A percentile compares a stretch with the other conserved stretches of the same genome.
Evolutionary conservation across 2,888 invertebrate genomes (phyloP).

Genomic region (Acleris cristana): DNA sequence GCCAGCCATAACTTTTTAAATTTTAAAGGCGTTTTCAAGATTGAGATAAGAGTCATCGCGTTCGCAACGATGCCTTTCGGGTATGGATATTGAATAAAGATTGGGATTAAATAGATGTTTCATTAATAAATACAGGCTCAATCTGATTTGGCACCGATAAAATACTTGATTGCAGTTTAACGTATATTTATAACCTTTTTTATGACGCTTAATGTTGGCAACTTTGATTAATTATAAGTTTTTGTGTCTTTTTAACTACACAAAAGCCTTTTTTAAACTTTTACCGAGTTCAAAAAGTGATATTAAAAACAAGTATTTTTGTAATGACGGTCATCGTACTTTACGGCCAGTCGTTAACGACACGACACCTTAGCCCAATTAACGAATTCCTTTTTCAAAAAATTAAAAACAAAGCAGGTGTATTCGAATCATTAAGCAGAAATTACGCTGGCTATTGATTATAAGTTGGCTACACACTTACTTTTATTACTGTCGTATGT

Average conservation of each 20-base stretch:
- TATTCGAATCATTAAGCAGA: constrained; percentile 62
- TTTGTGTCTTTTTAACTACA: background rate
- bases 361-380: constrained; percentile 23
- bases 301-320: background rate
- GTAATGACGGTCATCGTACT: background rate
- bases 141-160: constrained; percentile 24
- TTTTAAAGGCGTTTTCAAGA: constrained; percentile 8
- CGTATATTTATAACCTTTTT: constrained; percentile 1
- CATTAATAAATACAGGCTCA: constrained; percentile 18
- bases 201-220: background rate
- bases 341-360: constrained; percentile 13
- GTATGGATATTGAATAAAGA: constrained; percentile 19
- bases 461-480: constrained; percentile 35
- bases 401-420: constrained; percentile 65
- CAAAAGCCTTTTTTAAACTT: too few relatives aligned
- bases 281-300: too few relatives aligned
- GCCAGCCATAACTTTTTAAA: constrained; percentile 27
- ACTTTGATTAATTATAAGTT: background rate
- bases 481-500: too few relatives aligned
- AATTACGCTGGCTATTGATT: constrained; percentile 60
- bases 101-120: constrained; percentile 4
- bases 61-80: constrained; percentile 9
- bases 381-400: constrained; percentile 21
- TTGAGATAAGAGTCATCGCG: background rate
- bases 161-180: background rate